A percentile compares a stretch with the other conserved stretches of the same genome.
These are phyloP conservation scores for Chanos chanos DNA, from an alignment of 2,797 vertebrate genomes.

Conservation along the genomic window DNA sequence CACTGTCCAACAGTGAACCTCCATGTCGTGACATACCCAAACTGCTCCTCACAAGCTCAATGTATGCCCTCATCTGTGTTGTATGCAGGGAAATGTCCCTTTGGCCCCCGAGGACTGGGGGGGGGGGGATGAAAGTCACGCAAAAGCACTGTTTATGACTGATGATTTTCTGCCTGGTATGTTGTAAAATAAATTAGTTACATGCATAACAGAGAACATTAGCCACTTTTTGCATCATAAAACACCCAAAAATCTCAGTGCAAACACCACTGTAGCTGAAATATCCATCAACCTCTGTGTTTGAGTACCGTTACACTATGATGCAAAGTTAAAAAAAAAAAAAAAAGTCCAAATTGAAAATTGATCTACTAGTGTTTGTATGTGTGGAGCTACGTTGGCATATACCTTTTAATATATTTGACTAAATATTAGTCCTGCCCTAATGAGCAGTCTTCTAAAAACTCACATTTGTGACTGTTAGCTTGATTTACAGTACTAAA, in stretches of 20 bases:
- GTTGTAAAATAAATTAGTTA: slow-evolving; percentile 96
- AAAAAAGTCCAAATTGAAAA: slow-evolving; percentile 54
- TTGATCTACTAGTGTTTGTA: slow-evolving; percentile 57
- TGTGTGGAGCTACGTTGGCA: slow-evolving; percentile 68
- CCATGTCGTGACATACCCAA: slow-evolving; percentile 78
- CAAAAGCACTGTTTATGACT: slow-evolving; percentile 46
- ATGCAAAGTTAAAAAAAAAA: slow-evolving; percentile 49
- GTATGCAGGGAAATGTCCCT: slow-evolving; percentile 47
- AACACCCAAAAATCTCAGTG: slow-evolving; percentile 87
- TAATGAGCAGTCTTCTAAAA: slow-evolving; percentile 88
- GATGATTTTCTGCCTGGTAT: slow-evolving; percentile 54
- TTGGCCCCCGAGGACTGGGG: slow-evolving; percentile 39
- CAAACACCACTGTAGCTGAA: slow-evolving; percentile 88
- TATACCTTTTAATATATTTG: slow-evolving; percentile 66
- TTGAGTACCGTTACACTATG: slow-evolving; percentile 65
- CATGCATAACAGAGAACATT: slow-evolving; percentile 77
- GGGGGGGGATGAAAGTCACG: slow-evolving; percentile 40
- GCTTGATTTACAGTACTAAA: slow-evolving; percentile 95
- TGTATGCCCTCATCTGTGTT: slow-evolving; percentile 60
- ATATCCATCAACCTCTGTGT: slow-evolving; percentile 66
- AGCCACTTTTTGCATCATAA: slow-evolving; percentile 76
- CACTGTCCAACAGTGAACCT: slow-evolving; percentile 85
- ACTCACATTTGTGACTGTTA: slow-evolving; percentile 88
- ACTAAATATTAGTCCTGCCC: slow-evolving; percentile 89
- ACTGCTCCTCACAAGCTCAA: slow-evolving; percentile 65